A percentile compares a stretch with the other conserved stretches of the same genome.
These are phyloP conservation scores for Crotalus tigris DNA, from an alignment of 2,113 vertebrate genomes.

Conservation along the genomic window DNA sequence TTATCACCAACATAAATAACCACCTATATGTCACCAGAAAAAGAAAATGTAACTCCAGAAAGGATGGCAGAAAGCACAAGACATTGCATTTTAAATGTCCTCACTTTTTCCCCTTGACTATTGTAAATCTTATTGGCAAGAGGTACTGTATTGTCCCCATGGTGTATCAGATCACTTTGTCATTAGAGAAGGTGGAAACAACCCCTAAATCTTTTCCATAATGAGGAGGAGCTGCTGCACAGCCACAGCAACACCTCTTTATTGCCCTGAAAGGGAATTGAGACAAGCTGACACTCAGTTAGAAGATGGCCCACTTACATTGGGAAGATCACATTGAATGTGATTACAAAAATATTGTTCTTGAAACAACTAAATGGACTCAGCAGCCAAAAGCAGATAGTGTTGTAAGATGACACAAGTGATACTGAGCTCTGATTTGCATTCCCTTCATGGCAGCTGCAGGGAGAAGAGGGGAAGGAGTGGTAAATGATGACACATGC, in stretches of 20 bases:
- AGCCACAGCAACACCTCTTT: background rate
- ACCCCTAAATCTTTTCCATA: background rate
- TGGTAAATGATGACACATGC: background rate
- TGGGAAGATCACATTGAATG: background rate
- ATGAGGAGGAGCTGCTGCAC: background rate
- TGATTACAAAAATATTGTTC: background rate
- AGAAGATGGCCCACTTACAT: background rate
- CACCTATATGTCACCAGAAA: background rate
- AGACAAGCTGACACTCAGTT: background rate
- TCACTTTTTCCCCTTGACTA: background rate
- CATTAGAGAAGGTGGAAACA: background rate
- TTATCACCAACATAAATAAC: background rate
- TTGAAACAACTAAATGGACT: background rate
- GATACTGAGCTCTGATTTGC: background rate
- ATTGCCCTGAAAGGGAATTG: background rate
- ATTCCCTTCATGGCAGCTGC: background rate
- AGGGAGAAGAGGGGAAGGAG: background rate
- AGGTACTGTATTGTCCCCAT: background rate
- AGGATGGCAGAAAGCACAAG: background rate
- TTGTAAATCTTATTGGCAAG: background rate
- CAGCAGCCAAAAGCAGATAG: background rate
- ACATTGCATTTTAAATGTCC: background rate
- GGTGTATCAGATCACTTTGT: background rate
- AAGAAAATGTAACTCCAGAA: background rate
- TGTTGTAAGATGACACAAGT: background rate